phyloP scores from a whole-genome alignment of 2,797 vertebrate species.

The Peromyscus nudipes region DNA sequence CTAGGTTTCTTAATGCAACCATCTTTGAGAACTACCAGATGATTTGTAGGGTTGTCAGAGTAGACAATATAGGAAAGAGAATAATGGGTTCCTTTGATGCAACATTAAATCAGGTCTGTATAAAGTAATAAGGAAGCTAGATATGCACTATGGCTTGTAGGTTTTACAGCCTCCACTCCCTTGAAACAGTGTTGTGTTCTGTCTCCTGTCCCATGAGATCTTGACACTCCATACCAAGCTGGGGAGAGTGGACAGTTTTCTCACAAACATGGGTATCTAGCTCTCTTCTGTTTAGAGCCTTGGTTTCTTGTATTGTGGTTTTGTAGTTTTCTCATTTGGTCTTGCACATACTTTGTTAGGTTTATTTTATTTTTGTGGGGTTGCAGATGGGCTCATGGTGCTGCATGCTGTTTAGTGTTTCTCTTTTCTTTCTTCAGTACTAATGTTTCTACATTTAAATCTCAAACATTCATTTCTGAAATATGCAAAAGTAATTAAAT shows the following conservation, averaged over 20 bases:
- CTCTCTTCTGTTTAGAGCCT: neutral
- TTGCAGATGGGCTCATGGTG: neutral
- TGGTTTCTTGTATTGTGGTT: neutral
- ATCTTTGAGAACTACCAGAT: neutral
- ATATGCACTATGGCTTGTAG: no score
- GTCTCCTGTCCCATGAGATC: neutral
- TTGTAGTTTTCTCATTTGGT: neutral
- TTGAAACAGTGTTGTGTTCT: neutral
- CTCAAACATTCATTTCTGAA: neutral
- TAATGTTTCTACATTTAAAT: constrained; percentile 18
- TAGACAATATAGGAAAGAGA: neutral
- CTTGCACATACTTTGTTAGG: neutral
- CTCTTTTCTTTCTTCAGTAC: neutral
- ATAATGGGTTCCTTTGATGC: neutral
- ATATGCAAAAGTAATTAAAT: neutral
- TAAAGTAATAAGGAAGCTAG: neutral
- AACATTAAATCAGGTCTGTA: neutral
- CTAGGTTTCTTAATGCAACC: neutral
- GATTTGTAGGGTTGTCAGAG: neutral
- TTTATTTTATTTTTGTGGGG: neutral
- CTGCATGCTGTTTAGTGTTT: neutral
- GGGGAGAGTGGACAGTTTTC: neutral
- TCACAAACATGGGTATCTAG: neutral
- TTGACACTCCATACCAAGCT: neutral
- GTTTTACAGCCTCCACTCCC: neutral